Conservation (phyloP, 2,888 invertebrate species). For the Eurois occulta region DNA sequence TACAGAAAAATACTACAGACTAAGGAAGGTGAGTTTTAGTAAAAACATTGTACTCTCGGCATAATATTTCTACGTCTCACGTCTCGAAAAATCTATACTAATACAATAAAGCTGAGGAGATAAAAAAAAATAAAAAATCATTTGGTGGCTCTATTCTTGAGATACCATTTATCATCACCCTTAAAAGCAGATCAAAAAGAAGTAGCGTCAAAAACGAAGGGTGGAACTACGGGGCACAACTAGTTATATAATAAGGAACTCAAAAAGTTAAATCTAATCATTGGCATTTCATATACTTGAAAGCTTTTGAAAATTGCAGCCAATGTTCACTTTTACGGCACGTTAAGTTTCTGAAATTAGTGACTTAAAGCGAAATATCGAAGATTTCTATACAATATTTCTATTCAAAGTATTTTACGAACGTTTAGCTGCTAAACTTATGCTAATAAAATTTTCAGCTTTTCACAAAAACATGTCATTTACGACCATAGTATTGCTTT, state of each 20-base stretch:
- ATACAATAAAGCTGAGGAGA: background rate
- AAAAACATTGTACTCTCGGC: background rate
- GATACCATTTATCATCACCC: background rate
- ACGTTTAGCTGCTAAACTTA: constrained; percentile 39
- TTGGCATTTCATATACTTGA: background rate
- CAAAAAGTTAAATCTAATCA: background rate
- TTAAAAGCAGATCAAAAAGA: background rate
- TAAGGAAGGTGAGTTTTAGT: background rate
- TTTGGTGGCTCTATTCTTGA: too few relatives aligned
- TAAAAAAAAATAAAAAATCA: too few relatives aligned
- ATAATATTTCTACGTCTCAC: background rate
- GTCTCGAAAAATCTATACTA: background rate
- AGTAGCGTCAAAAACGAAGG: background rate
- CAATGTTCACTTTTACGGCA: constrained; percentile 20
- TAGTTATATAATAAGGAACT: background rate
- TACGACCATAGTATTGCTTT: constrained; percentile 2
- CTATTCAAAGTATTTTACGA: constrained; percentile 44
- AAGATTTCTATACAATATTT: constrained; percentile 41
- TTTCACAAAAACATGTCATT: constrained; percentile 22
- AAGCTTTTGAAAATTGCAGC: constrained; percentile 1
- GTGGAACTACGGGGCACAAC: background rate
- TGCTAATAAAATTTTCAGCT: constrained; percentile 35
- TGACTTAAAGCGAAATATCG: constrained; percentile 17
- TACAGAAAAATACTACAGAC: background rate
- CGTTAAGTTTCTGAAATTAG: constrained; percentile 27